Conservation (phyloP, 2,797 vertebrate genomes). For the Pipistrellus pygmaeus region DNA sequence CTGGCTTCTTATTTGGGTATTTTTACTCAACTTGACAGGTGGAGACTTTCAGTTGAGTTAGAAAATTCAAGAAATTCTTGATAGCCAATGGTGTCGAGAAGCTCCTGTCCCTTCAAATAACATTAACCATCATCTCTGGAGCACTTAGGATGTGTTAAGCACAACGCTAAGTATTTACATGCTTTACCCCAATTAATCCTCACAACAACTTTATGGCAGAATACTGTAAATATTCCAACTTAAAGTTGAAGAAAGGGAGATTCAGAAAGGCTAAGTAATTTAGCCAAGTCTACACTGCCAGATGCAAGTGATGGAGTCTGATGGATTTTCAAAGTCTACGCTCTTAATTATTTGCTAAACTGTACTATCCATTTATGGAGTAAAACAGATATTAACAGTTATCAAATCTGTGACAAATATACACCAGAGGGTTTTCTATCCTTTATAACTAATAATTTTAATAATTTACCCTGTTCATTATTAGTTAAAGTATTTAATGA, state of each 20-base stretch:
- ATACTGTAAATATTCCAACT: neutral
- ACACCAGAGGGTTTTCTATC: neutral
- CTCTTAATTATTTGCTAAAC: neutral
- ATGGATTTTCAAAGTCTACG: neutral
- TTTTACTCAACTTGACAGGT: neutral
- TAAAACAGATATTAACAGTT: neutral
- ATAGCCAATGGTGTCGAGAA: neutral
- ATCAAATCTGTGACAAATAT: slow-evolving; percentile 10
- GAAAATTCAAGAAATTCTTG: slow-evolving; percentile 9
- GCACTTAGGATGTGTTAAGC: neutral
- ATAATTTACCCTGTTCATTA: neutral
- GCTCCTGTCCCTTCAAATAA: slow-evolving; percentile 25
- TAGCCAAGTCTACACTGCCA: neutral
- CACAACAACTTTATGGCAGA: neutral
- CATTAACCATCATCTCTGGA: neutral
- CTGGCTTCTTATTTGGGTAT: neutral
- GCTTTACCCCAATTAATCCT: neutral
- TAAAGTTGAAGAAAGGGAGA: neutral
- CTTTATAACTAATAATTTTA: neutral
- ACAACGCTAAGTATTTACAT: neutral
- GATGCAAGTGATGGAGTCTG: neutral
- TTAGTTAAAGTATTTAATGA: neutral
- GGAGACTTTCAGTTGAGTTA: neutral
- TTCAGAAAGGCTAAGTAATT: neutral
- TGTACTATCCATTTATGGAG: neutral